Base-by-base conservation (phyloP, 2,888 invertebrate genomes). In the Torymus auratus region DNA sequence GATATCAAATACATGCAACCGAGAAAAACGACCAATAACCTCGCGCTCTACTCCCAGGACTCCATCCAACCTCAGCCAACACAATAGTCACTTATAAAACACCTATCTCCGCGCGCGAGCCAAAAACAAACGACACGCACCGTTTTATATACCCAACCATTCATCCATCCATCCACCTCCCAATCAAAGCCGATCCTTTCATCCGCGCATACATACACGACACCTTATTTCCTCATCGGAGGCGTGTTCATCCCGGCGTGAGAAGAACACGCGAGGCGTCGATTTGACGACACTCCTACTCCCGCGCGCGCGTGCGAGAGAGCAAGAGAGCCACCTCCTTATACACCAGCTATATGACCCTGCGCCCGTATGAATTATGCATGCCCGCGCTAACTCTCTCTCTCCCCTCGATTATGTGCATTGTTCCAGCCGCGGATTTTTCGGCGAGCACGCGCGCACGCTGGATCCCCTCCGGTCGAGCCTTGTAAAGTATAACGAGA, bases 251-350 rank as follows among this genome's bases (percentile, higher is more conserved):
- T 17, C 20, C 10, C 68, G 23, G 41, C 41, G 41, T 41, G 41
- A 41, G 55, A 13, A 20, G 82, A 85, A 85, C 41, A 41, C 41
- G 41, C 41, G 85, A 86, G 88, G 88, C 88, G 88, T 88, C 84
- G 86, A 89, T 88, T 85, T 86, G 86, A 86, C 85, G 87, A 88
- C 86, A 87, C 88, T 88, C 87, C 88, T 41, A 5, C 41, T 10
- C 7, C 41, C 7, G 41, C 41, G 41, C 5, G 41, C 0, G 41
- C 41, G 41, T 2, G 28, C 1, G 28, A 28, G 28, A 41, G 41
- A 41, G 7, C 5, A 10, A 41, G 41, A 41, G 41, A 41, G 41
- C 7, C 7, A 41, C 41, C 41, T 87, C 87, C 55, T 68, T 28
- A 17, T 28, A 17, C 69, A 58, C 69, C 58, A 56, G 15, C 10